phyloP scores from a whole-genome alignment of 2,888 invertebrate species.

The Chloroclysta siterata region DNA sequence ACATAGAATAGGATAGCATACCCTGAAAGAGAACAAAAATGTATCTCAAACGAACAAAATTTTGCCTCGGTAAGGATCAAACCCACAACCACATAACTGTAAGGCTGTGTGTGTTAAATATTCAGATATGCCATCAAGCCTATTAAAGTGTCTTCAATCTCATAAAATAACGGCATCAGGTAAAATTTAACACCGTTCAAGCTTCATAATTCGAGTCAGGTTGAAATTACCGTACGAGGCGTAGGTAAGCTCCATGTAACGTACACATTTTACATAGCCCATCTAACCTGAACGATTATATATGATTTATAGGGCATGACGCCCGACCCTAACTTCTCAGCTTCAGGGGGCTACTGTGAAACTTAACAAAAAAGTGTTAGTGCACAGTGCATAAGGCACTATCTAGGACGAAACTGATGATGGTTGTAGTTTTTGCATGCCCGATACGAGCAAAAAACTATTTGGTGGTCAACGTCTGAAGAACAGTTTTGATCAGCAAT shows the following conservation, averaged over 20 bases:
- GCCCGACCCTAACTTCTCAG: slow-evolving; percentile 57
- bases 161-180: slow-evolving; percentile 19
- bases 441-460: too few relatives aligned
- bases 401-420: too few relatives aligned
- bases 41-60: too few relatives aligned
- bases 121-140: background rate
- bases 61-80: too few relatives aligned
- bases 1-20: too few relatives aligned
- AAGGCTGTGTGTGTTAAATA: background rate
- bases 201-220: slow-evolving; percentile 26
- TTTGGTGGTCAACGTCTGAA: too few relatives aligned
- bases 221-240: slow-evolving; percentile 30
- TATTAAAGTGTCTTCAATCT: slow-evolving; percentile 14
- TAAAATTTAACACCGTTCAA: slow-evolving; percentile 24
- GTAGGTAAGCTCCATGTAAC: slow-evolving; percentile 39
- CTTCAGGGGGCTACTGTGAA: slow-evolving; percentile 36
- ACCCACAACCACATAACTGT: too few relatives aligned
- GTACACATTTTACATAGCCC: slow-evolving; percentile 55
- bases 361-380: background rate
- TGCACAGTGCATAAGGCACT: too few relatives aligned
- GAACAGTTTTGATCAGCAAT: too few relatives aligned
- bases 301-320: slow-evolving; percentile 76
- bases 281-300: slow-evolving; percentile 65
- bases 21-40: too few relatives aligned
- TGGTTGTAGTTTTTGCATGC: too few relatives aligned